Percentiles rank a stretch among this genome's conserved stretches.
Conservation (phyloP, 2,888 invertebrate genomes). For the Ichneumoninae sp. region DNA sequence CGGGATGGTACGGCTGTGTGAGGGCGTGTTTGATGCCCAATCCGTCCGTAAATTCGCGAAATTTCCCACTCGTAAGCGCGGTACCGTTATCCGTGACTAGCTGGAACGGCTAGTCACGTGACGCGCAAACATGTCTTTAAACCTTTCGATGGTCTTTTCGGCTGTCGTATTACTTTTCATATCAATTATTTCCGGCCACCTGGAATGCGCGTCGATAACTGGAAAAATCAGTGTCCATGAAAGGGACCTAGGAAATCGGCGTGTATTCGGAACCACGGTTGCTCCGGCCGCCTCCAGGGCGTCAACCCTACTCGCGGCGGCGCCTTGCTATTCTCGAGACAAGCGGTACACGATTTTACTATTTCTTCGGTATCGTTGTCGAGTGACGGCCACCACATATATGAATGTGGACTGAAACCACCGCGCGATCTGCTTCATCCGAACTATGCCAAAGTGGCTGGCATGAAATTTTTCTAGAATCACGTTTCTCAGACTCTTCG, state of each 20-base stretch:
- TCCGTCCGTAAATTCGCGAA: too few relatives aligned
- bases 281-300: slow-evolving; percentile 51
- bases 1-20: too few relatives aligned
- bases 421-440: slow-evolving; percentile 51
- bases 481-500: slow-evolving; percentile 7
- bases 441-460: slow-evolving; percentile 47
- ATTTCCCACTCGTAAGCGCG: too few relatives aligned
- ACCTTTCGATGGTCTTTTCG: too few relatives aligned
- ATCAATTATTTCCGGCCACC: too few relatives aligned
- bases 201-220: slow-evolving; percentile 52
- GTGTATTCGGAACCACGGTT: slow-evolving; percentile 57
- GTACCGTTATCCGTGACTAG: too few relatives aligned
- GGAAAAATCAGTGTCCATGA: slow-evolving; percentile 51
- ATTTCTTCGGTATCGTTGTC: slow-evolving; percentile 48
- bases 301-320: slow-evolving; percentile 23
- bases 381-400: slow-evolving; percentile 44
- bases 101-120: too few relatives aligned
- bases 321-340: too few relatives aligned
- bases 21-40: too few relatives aligned
- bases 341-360: slow-evolving; percentile 17
- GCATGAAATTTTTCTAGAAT: slow-evolving; percentile 40
- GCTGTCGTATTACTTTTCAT: too few relatives aligned
- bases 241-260: slow-evolving; percentile 58
- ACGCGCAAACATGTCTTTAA: too few relatives aligned
- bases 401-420: too few relatives aligned